Percentiles rank a stretch among this genome's conserved stretches.
These are phyloP conservation scores for Pristionchus exspectatus DNA, from an alignment of 2,888 invertebrate species.

Conservation along the genomic window DNA sequence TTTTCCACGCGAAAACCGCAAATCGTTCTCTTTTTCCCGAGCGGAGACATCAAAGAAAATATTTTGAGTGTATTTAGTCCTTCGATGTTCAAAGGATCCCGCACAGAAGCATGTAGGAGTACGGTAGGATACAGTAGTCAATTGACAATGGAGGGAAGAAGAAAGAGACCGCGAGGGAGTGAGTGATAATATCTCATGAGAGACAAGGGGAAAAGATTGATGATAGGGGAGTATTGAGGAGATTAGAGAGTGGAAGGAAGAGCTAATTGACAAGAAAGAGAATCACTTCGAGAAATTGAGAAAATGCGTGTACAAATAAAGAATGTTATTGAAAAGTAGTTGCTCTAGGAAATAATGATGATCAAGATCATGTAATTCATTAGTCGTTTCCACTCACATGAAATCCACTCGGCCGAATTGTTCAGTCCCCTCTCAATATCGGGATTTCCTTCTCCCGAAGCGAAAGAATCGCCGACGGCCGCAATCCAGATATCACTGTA, in stretches of 20 bases:
- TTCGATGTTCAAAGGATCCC: slow-evolving; percentile 24
- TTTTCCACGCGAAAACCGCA: slow-evolving; percentile 17
- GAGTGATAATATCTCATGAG: slow-evolving; percentile 46
- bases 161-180: slow-evolving; percentile 15
- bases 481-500: slow-evolving; percentile 69
- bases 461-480: slow-evolving; percentile 75
- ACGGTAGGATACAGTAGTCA: slow-evolving; percentile 28
- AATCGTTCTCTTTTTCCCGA: slow-evolving; percentile 3
- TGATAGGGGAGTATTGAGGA: background rate
- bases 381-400: background rate
- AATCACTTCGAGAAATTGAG: background rate
- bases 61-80: background rate
- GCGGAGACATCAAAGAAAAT: slow-evolving; percentile 35
- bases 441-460: slow-evolving; percentile 77
- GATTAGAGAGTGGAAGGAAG: background rate
- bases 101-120: background rate
- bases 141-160: background rate
- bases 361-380: background rate
- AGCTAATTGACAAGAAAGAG: slow-evolving; percentile 2
- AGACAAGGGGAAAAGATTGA: slow-evolving; percentile 34
- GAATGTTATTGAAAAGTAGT: too few relatives aligned
- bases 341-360: background rate
- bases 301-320: too few relatives aligned
- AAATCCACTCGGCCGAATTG: slow-evolving; percentile 65
- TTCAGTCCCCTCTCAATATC: slow-evolving; percentile 58